phyloP scores from a whole-genome alignment of 1,140 invertebrate species.

The Arctopsyche grandis region DNA sequence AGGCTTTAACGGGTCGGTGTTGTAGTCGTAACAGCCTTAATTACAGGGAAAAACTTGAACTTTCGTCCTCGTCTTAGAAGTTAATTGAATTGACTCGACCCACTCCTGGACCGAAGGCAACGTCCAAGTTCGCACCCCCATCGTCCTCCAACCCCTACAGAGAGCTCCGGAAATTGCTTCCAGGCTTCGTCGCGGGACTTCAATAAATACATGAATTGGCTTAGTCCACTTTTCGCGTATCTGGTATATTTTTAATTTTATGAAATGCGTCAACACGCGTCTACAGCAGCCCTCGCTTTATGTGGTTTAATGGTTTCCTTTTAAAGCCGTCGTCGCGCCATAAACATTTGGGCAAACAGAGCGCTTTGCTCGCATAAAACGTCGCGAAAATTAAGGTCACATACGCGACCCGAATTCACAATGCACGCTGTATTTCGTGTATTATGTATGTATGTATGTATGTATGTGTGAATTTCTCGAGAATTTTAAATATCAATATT shows the following conservation, averaged over 20 bases:
- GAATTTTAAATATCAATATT: too few species aligned
- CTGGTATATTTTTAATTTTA: too few species aligned
- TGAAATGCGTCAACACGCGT: too few species aligned
- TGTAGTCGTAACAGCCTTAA: not conserved
- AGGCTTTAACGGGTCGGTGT: not conserved
- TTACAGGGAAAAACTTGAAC: conserved; percentile 6
- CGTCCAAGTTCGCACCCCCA: not conserved
- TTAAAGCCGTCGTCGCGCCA: too few species aligned
- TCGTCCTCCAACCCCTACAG: not conserved
- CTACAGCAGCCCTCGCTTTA: too few species aligned
- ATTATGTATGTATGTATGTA: not conserved
- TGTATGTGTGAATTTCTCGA: too few species aligned
- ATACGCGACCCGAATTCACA: not conserved
- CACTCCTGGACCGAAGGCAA: not conserved
- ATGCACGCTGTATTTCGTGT: not conserved
- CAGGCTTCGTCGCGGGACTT: not conserved
- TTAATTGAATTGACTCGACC: conserved; percentile 26
- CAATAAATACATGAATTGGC: not conserved
- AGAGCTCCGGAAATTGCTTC: conserved; percentile 2
- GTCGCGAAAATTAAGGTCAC: conserved; percentile 7
- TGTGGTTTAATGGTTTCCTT: too few species aligned
- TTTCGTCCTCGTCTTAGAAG: not conserved
- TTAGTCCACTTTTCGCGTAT: too few species aligned
- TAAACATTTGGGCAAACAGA: not conserved
- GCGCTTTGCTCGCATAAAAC: not conserved